Percentiles rank a stretch among this genome's conserved stretches.
Conservation (phyloP, 2,888 invertebrate species). For the Gnatocerus cornutus region DNA sequence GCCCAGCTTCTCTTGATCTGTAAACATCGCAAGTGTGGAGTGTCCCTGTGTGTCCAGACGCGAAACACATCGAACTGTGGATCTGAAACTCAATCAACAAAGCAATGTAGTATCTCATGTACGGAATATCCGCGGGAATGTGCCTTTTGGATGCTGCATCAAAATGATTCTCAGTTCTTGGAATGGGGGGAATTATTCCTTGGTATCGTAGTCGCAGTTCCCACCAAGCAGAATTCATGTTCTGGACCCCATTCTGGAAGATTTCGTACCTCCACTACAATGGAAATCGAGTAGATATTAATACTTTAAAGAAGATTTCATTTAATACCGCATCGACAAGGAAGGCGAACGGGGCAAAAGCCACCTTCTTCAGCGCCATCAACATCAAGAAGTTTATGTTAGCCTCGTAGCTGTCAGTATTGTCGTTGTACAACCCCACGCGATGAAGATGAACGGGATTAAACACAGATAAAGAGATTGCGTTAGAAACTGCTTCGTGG, state of each 20-base stretch:
- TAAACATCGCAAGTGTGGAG: constrained; percentile 89
- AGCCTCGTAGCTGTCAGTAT: constrained; percentile 78
- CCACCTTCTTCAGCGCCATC: constrained; percentile 85
- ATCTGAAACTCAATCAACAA: constrained; percentile 90
- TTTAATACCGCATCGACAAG: constrained; percentile 82
- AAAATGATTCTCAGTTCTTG: constrained; percentile 83
- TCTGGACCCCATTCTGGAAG: constrained; percentile 81
- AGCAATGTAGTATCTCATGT: constrained; percentile 86
- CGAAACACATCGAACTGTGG: constrained; percentile 83
- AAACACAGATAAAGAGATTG: constrained; percentile 83
- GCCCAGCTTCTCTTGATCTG: constrained; percentile 85
- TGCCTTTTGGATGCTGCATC: constrained; percentile 91
- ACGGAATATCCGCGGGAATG: constrained; percentile 82
- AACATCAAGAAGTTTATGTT: constrained; percentile 86
- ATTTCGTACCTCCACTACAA: constrained; percentile 86
- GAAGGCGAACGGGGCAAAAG: constrained; percentile 86
- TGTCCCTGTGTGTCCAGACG: constrained; percentile 81
- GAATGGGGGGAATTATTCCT: constrained; percentile 83
- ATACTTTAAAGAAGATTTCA: too few relatives aligned
- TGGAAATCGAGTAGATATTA: neutral
- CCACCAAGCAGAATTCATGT: constrained; percentile 86
- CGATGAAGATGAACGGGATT: constrained; percentile 84
- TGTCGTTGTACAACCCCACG: constrained; percentile 81
- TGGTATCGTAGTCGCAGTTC: constrained; percentile 81
- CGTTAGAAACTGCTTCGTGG: constrained; percentile 89